Evolutionary conservation across 2,797 vertebrate genomes (phyloP).

Genomic region (Cetoscarus ocellatus): DNA sequence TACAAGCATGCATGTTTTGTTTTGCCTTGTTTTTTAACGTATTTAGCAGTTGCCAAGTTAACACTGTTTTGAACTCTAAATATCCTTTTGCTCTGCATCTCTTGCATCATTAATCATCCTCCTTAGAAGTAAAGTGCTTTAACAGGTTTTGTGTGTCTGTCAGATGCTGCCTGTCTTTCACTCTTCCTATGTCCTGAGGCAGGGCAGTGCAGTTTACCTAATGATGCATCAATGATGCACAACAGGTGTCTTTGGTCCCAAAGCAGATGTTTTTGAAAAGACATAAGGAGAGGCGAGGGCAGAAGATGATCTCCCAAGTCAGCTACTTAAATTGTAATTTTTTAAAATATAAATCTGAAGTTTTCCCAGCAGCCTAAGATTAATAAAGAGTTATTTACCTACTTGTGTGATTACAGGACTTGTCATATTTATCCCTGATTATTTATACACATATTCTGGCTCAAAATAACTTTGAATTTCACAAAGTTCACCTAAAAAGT

Average conservation of each 20-base stretch:
- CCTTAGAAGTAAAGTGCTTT: constrained; percentile 53
- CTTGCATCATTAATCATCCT: constrained; percentile 46
- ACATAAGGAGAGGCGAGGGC: constrained; percentile 19
- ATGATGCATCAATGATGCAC: constrained; percentile 63
- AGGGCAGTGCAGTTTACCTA: constrained; percentile 32
- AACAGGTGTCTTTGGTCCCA: constrained; percentile 58
- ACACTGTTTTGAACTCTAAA: constrained; percentile 11
- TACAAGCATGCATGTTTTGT: constrained; percentile 5
- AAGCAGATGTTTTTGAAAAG: constrained; percentile 58
- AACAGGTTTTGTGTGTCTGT: constrained; percentile 44
- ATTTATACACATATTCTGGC: too few species aligned
- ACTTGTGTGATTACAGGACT: too few species aligned
- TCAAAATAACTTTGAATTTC: too few species aligned
- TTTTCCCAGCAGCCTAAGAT: neutral
- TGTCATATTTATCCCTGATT: too few species aligned
- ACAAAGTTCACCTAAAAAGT: too few species aligned
- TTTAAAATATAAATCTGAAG: constrained; percentile 3
- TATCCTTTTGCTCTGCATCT: constrained; percentile 36
- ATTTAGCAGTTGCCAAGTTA: neutral
- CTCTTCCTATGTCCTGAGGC: constrained; percentile 39
- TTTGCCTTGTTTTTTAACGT: neutral
- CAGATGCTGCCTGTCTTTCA: constrained; percentile 28
- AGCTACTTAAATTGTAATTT: constrained; percentile 41
- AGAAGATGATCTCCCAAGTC: constrained; percentile 31
- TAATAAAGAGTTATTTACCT: neutral